Base-by-base conservation (phyloP, 2,797 vertebrate genomes). In the Pitangus sulphuratus region DNA sequence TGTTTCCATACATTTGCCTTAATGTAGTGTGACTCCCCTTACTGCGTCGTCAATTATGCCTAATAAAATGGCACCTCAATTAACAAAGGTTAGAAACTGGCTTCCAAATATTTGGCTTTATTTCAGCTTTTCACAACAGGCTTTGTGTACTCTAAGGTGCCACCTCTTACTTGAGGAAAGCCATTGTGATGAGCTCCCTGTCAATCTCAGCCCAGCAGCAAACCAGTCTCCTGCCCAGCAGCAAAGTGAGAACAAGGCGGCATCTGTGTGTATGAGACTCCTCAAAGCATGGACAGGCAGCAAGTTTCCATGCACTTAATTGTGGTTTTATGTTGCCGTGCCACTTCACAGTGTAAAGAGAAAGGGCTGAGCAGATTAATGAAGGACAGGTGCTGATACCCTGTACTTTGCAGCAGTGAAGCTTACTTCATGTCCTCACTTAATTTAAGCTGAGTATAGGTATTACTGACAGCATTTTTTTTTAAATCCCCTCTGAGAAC, bases 381-480 rank as follows among this genome's bases (percentile, higher is more conserved):
- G 75, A 68, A 60, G 61, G 56, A 76, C 53, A 83, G 87, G 65
- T 89, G 87, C 54, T 90, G 86, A 90, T 58, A 76, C 50, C 20
- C 45, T 57, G 45, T 17, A 31, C 61, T 89, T 91, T 42, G 58
- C 85, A 65, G 71, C 45, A 7, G 28, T 26, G 44, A 87, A 72
- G 7, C 35, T 87, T 60, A 26, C 65, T 79, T 69, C 28, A 14
- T 35, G 72, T 58, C 76, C 84, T 88, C 84, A 35, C 61, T 88
- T 83, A 53, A 78, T 93, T 93, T 94, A 77, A 89, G 9, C n/a
- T 14, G 54, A 72, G 82, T 33, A 39, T 61, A 40, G 57, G 44
- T 81, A 86, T 93, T 94, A 92, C 85, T 70, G 80, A 88, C 70
- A 91, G 44, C 35, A 44, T 39, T 56, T 72, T 80, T 92, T 92